These are phyloP conservation scores for Lamellibrachia luymesi DNA, from an alignment of 1,140 invertebrate genomes.

Conservation along the genomic window DNA sequence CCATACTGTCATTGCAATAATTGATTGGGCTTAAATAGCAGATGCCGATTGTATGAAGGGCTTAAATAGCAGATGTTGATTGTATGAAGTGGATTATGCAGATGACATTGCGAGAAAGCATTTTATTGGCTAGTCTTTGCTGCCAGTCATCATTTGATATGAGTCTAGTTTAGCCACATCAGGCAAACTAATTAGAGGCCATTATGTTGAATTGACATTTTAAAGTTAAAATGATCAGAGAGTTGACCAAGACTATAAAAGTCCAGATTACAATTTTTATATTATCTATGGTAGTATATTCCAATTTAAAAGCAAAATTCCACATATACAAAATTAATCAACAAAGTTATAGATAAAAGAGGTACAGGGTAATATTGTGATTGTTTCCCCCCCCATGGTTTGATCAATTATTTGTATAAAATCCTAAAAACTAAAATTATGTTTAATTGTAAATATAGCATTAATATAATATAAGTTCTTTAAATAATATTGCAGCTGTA, in stretches of 20 bases:
- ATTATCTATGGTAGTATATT: background rate
- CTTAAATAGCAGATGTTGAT: background rate
- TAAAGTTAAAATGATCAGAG: background rate
- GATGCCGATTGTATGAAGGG: background rate
- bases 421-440: too few relatives aligned
- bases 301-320: background rate
- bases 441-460: too few relatives aligned
- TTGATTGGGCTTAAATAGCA: background rate
- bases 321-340: background rate
- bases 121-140: background rate
- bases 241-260: background rate
- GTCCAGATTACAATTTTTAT: background rate
- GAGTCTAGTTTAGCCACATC: background rate
- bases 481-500: too few relatives aligned
- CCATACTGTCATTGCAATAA: background rate
- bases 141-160: background rate
- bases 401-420: too few relatives aligned
- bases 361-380: too few relatives aligned
- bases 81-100: background rate
- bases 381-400: too few relatives aligned
- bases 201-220: background rate
- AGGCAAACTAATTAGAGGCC: background rate
- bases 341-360: background rate
- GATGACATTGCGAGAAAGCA: background rate
- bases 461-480: too few relatives aligned